These are phyloP conservation scores for Myotis vivesi DNA, from an alignment of 2,797 vertebrate species.

Conservation along the genomic window DNA sequence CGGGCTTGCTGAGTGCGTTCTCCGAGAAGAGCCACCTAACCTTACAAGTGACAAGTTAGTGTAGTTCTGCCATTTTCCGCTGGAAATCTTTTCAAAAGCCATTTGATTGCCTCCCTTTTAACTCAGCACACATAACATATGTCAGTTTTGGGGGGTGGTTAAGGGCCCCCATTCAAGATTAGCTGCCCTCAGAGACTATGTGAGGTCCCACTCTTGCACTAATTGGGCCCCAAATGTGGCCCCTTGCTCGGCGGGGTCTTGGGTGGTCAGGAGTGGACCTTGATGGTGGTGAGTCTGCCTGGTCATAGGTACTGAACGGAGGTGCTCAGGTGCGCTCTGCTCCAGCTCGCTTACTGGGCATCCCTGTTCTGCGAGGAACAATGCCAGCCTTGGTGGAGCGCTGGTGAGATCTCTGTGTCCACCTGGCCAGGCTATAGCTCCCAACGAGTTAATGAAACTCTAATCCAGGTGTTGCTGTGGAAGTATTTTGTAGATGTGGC, in stretches of 20 bases:
- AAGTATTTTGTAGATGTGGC: not conserved
- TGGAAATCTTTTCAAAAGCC: not conserved
- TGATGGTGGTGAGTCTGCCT: not conserved
- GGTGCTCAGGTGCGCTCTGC: not conserved
- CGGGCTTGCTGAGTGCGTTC: rapidly evolving
- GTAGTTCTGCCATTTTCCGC: not conserved
- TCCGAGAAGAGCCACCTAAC: not conserved
- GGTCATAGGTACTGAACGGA: not conserved
- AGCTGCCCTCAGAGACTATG: not conserved
- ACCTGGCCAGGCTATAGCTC: not conserved
- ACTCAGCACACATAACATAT: not conserved
- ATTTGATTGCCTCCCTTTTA: not conserved
- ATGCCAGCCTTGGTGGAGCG: no score
- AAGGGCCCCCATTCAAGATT: not conserved
- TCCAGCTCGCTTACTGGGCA: rapidly evolving
- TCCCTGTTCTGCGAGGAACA: rapidly evolving
- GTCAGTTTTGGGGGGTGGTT: rapidly evolving
- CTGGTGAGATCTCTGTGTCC: not conserved
- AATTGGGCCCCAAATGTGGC: no score
- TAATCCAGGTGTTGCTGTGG: no score
- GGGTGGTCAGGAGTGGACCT: not conserved
- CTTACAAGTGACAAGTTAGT: not conserved
- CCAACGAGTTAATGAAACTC: not conserved
- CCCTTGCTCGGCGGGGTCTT: not conserved
- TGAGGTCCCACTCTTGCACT: not conserved